Evolutionary conservation across 2,888 invertebrate species (phyloP), one percentile per base, ranked within the genome.

Genomic region (Caradrina clavipalpis): DNA sequence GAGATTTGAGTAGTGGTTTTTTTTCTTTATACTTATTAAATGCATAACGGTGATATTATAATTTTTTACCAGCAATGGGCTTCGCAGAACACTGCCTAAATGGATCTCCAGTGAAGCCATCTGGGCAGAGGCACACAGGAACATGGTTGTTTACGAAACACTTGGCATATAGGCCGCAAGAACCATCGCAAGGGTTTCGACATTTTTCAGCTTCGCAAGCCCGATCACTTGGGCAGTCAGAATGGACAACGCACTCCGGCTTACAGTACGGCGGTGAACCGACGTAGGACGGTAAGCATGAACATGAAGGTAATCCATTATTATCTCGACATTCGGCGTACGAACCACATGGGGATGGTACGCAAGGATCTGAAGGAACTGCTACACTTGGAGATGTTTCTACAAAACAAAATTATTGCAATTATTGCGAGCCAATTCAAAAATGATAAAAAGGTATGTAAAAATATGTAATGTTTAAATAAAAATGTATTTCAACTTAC

Each of bases 291-390:
- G 97, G 95, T 68, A 97, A 92, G 89, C 98, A 98, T 15, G 97
- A 97, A 89, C 98, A 98, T 19, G 97, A 97, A 1, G 97, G 96
- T 89, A 97, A 96, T 45, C 96, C 96, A 85, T 98, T 97, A 53
- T 97, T 95, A 89, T 97, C 97, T 60, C 97, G 96, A 88, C 98
- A 98, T 87, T 97, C 97, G 8, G 98, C 97, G 89, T 97, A 97
- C 4, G 95, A 87, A 22, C 98, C 98, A 90, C 98, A 98, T 17
- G 97, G 97, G 7, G 98, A 97, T 61, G 98, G 98, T 75, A 96
- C 91, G 87, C 98, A 98, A 2, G 98, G 98, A 85, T 97, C 91
- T 21, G 92, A 86, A 60, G 96, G 95, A 67, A 92, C 94, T n/a
- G 88, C 86, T 66, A 88, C 73, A 72, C 87, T 90, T 45, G 92